Conservation (phyloP, 2,888 invertebrate genomes). For the Caenorhabditis macrosperma region DNA sequence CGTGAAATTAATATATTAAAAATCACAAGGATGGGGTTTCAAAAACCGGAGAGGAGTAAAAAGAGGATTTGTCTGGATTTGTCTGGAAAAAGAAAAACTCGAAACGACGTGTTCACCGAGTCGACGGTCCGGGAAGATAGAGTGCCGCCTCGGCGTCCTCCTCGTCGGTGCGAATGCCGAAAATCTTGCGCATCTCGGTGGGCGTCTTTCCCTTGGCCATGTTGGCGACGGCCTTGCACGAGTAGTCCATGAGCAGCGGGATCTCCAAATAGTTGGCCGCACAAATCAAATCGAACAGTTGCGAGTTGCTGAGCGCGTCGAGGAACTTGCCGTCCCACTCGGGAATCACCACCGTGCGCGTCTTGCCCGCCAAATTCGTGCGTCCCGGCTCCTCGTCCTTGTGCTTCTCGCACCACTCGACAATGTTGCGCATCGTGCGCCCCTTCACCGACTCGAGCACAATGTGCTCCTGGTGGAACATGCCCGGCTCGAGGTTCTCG, state of each 20-base stretch:
- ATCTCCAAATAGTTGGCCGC: neutral
- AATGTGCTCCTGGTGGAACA: no score
- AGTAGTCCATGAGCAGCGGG: slow-evolving; percentile 24
- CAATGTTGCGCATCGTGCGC: slow-evolving; percentile 8
- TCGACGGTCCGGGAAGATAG: slow-evolving; percentile 24
- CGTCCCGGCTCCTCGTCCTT: slow-evolving; percentile 18
- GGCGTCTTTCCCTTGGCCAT: slow-evolving; percentile 42
- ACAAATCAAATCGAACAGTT: neutral
- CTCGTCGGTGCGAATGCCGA: slow-evolving; percentile 29
- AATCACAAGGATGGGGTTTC: no score
- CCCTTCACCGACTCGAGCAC: no score
- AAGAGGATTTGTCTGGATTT: neutral
- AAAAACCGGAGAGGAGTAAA: no score
- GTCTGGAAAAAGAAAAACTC: neutral
- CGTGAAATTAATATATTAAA: no score
- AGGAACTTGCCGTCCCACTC: neutral
- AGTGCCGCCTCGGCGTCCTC: slow-evolving; percentile 34
- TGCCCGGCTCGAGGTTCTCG: no score
- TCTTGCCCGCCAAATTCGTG: no score
- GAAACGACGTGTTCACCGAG: no score
- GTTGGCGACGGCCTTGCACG: slow-evolving; percentile 38
- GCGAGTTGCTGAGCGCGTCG: neutral
- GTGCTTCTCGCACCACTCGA: slow-evolving; percentile 24
- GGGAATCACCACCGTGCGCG: neutral
- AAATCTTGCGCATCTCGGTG: slow-evolving; percentile 17